phyloP scores from a whole-genome alignment of 30 jellyfish, hydroid and myxozoan genomes.

The Pseudorhiza aurosa region DNA sequence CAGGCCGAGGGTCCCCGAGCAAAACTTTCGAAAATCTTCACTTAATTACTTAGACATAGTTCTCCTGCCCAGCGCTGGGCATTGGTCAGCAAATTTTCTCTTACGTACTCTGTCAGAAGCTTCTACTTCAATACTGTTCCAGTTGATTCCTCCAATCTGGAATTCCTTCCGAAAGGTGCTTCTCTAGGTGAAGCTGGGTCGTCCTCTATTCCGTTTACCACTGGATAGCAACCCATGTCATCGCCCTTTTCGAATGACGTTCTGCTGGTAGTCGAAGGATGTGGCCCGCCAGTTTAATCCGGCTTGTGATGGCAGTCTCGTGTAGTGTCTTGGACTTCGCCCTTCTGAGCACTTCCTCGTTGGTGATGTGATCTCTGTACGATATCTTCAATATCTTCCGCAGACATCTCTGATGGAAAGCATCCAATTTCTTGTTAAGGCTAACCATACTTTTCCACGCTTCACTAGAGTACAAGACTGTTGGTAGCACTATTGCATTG shows the following conservation, averaged over 20 bases:
- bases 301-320: not conserved
- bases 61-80: slow-evolving; percentile 13
- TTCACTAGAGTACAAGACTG: slow-evolving; percentile 4
- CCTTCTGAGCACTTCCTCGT: not conserved
- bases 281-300: slow-evolving; percentile 12
- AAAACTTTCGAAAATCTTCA: no score
- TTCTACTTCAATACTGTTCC: not conserved
- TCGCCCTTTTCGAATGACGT: not conserved
- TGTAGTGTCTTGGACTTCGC: not conserved
- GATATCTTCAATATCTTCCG: not conserved
- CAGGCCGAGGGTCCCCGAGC: no score
- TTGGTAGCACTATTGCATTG: not conserved
- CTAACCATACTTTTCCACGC: not conserved
- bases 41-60: slow-evolving; percentile 30
- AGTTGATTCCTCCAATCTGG: not conserved
- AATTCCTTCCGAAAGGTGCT: slow-evolving; percentile 2
- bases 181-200: slow-evolving; percentile 1
- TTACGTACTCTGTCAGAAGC: not conserved
- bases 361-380: not conserved
- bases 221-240: not conserved
- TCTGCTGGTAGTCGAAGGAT: slow-evolving; percentile 1
- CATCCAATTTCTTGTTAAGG: not conserved
- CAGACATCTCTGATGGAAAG: slow-evolving; percentile 13
- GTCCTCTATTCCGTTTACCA: not conserved
- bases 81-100: slow-evolving; percentile 4